A percentile compares a stretch with the other conserved stretches of the same genome.
phyloP scores from a whole-genome alignment of 1,140 invertebrate species.

The Saccostrea glomerata region DNA sequence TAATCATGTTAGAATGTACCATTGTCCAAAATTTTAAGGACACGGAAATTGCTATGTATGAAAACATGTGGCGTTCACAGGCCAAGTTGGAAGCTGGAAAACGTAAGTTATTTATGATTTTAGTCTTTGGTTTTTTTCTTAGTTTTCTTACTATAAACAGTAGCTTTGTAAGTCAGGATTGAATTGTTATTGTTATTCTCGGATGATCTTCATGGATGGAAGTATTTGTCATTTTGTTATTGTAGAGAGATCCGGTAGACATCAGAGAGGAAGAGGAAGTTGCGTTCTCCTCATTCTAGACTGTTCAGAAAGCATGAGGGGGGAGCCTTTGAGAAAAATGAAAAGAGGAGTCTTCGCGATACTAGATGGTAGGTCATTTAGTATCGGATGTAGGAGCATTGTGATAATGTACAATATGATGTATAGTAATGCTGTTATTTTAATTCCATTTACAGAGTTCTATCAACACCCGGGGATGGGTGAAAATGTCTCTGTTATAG shows the following conservation, averaged over 20 bases:
- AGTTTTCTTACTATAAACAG: too few species aligned
- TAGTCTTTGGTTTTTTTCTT: too few species aligned
- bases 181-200: too few species aligned
- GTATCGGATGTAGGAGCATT: not conserved
- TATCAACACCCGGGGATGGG: not conserved
- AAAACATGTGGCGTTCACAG: not conserved
- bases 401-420: not conserved
- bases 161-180: too few species aligned
- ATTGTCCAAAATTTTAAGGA: not conserved
- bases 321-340: not conserved
- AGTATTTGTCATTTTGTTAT: not conserved
- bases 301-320: not conserved
- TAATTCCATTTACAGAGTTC: not conserved
- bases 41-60: not conserved
- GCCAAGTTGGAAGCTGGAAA: not conserved
- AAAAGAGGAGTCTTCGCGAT: not conserved
- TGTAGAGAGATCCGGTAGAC: not conserved
- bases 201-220: too few species aligned
- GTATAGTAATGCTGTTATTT: not conserved
- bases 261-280: not conserved
- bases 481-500: constrained; percentile 16
- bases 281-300: not conserved
- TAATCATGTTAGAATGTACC: too few species aligned
- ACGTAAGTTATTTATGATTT: not conserved
- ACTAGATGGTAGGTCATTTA: not conserved